Evolutionary conservation across 92 coral and sea anemone genomes (phyloP), one percentile per base, ranked within the genome.

Genomic region (Desmophyllum pertusum): DNA sequence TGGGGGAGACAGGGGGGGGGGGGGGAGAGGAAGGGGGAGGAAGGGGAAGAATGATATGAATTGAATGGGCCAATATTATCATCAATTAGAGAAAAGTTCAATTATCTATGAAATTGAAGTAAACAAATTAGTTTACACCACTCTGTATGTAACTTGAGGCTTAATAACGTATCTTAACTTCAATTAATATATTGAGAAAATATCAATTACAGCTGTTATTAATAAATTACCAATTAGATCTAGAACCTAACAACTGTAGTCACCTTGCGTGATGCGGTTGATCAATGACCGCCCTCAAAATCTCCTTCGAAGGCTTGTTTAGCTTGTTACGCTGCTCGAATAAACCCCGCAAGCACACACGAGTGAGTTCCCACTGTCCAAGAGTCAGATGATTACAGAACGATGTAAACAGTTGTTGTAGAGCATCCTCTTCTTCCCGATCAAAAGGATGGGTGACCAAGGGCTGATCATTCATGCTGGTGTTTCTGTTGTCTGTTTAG

Each of bases 281-380:
- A 79, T 96, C 97, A 42, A 96, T 91, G 4, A 96, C 81, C 68
- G 95, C 95, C 66, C 95, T 89, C 78, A 94, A 55, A 15, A 94
- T 86, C 80, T 94, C 97, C 36, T 87, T 93, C 51, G 94, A 79
- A 10, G 90, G 93, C 76, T 96, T 90, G 3, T 90, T 87, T 13
- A 90, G 87, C 52, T 76, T 41, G 75, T 82, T 67, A 35, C 92
- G 75, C 61, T 81, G 91, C 57, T 79, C 66, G 64, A 85, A 81
- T 70, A 96, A 83, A 23, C 86, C 87, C 76, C 83, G 86, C 52
- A 96, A 80, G 68, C 98, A 94, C 30, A 90, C 98, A 62, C 99
- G 87, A 6, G 99, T 93, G 69, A 96, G 53, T 75, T 96, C 99
- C 99, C 99, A 96, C 84, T 96, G 99, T 1, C 99, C 98, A 35